Conservation (phyloP, 2,113 vertebrate species). For the Oryzias woworae region DNA sequence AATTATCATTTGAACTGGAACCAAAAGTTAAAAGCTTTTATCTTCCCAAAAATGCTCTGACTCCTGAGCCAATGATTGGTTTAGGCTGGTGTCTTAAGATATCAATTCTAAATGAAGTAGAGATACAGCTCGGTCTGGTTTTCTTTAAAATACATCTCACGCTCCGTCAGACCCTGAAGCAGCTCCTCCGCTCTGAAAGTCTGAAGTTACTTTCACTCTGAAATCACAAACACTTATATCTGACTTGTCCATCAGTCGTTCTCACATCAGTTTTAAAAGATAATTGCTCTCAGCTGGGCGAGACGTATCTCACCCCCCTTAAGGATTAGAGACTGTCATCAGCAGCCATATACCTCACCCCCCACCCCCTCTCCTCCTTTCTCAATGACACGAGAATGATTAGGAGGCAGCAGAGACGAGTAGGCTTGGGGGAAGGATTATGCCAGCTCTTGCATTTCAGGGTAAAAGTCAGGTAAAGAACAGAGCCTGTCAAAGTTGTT, state of each 20-base stretch:
- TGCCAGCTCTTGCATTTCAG: slow-evolving; percentile 60
- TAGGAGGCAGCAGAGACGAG: slow-evolving; percentile 32
- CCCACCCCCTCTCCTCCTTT: slow-evolving; percentile 62
- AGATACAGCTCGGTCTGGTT: too few relatives aligned
- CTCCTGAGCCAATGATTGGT: too few relatives aligned
- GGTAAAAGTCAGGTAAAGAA: slow-evolving; percentile 69
- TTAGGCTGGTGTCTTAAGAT: too few relatives aligned
- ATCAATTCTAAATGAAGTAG: too few relatives aligned
- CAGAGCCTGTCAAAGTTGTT: slow-evolving; percentile 59
- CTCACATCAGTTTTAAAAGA: slow-evolving; percentile 60
- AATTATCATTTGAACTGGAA: too few relatives aligned
- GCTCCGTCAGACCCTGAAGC: slow-evolving; percentile 20
- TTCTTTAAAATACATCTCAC: slow-evolving; percentile 27
- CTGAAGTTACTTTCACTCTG: slow-evolving; percentile 39
- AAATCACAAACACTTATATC: slow-evolving; percentile 44
- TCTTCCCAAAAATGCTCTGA: too few relatives aligned
- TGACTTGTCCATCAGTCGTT: slow-evolving; percentile 53
- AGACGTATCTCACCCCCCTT: slow-evolving; percentile 2
- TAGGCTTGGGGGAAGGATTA: slow-evolving; percentile 64
- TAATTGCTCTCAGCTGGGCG: slow-evolving; percentile 60
- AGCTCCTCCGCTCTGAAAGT: slow-evolving; percentile 25
- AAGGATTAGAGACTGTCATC: slow-evolving; percentile 72
- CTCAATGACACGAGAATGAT: slow-evolving; percentile 63
- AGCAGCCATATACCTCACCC: slow-evolving; percentile 68
- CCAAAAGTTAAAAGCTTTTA: too few relatives aligned